phyloP scores from a whole-genome alignment of 2,797 vertebrate genomes.

The Apogon hyalosoma region DNA sequence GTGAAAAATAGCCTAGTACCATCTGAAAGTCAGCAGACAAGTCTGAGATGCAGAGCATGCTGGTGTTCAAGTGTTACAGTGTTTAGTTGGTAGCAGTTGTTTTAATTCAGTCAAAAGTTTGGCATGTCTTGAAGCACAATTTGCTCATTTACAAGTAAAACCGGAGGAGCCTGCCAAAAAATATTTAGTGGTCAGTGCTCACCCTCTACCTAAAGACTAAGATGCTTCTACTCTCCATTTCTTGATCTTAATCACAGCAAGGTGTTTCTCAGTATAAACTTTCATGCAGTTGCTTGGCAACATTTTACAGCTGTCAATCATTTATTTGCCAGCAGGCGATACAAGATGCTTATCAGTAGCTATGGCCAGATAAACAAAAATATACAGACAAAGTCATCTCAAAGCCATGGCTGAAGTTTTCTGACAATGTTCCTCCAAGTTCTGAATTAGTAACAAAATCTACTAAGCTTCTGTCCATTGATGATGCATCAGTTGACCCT shows the following conservation, averaged over 20 bases:
- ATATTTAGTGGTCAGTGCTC: no score
- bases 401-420: not conserved
- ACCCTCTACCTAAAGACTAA: no score
- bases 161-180: not conserved
- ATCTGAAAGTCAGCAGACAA: constrained; percentile 42
- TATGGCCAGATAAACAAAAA: not conserved
- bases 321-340: not conserved
- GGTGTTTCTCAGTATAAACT: not conserved
- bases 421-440: not conserved
- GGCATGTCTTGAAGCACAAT: not conserved
- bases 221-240: not conserved
- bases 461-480: no score
- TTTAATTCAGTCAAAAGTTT: not conserved
- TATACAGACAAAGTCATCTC: not conserved
- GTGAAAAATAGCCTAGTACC: constrained; percentile 51
- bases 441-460: not conserved
- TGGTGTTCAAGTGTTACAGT: constrained; percentile 14
- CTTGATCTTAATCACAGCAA: not conserved
- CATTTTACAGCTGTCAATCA: not conserved
- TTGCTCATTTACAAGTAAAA: not conserved
- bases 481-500: no score
- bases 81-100: constrained; percentile 2
- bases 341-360: not conserved
- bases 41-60: constrained; percentile 41
- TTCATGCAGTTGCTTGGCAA: not conserved